These are phyloP conservation scores for Volucella inflata DNA, from an alignment of 2,888 invertebrate species.

Conservation along the genomic window DNA sequence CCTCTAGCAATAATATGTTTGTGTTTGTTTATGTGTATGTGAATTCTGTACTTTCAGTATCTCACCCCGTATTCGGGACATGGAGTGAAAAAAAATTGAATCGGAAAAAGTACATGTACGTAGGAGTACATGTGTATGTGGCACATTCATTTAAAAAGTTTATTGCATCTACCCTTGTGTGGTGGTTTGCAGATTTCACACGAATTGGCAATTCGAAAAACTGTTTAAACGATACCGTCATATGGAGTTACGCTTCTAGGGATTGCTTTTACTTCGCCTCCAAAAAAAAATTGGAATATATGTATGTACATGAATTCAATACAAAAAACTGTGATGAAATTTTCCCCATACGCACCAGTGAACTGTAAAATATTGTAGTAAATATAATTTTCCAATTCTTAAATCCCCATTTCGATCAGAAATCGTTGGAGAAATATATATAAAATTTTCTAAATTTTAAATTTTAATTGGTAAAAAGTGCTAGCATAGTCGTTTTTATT, in stretches of 20 bases:
- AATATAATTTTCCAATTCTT: conserved; percentile 30
- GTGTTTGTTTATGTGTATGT: not conserved
- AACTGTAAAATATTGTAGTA: conserved; percentile 35
- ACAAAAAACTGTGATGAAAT: conserved; percentile 41
- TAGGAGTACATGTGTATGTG: conserved; percentile 24
- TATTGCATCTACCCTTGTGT: conserved; percentile 58
- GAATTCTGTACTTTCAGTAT: not conserved
- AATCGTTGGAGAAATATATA: too few relatives aligned
- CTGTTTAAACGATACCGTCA: conserved; percentile 49
- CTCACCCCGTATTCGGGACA: conserved; percentile 1
- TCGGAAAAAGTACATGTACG: conserved; percentile 39
- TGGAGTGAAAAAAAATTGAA: conserved; percentile 21
- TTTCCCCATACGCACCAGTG: conserved; percentile 30
- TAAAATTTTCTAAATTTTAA: too few relatives aligned
- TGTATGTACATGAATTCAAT: conserved; percentile 4
- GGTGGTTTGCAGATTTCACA: conserved; percentile 67
- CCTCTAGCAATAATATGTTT: conserved; percentile 56
- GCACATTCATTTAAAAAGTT: conserved; percentile 68
- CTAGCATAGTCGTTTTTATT: too few relatives aligned
- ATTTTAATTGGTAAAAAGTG: too few relatives aligned
- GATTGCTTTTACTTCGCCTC: conserved; percentile 10
- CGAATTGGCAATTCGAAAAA: conserved; percentile 58
- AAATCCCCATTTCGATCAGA: too few relatives aligned
- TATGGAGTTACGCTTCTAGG: not conserved
- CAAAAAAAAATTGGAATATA: conserved; percentile 29